These are phyloP conservation scores for Pterostichus niger DNA, from an alignment of 2,888 invertebrate species.

Conservation along the genomic window DNA sequence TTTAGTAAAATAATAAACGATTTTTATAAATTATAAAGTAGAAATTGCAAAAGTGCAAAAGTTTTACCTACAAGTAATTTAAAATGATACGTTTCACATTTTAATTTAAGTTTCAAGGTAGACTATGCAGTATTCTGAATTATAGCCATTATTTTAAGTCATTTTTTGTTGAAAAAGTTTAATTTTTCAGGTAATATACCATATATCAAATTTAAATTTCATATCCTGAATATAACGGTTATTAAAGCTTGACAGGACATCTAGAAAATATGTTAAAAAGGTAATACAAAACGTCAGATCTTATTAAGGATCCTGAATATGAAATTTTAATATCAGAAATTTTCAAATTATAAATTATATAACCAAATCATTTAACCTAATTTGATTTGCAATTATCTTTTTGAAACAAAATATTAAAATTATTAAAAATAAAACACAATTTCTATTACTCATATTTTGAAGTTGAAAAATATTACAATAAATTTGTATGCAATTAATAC, in stretches of 20 bases:
- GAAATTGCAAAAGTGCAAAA: neutral
- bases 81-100: slow-evolving; percentile 37
- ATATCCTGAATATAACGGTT: slow-evolving; percentile 53
- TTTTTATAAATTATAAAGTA: slow-evolving; percentile 20
- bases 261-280: slow-evolving; percentile 59
- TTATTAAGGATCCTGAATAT: slow-evolving; percentile 50
- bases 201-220: slow-evolving; percentile 59
- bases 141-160: slow-evolving; percentile 48
- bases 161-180: slow-evolving; percentile 38
- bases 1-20: slow-evolving; percentile 23
- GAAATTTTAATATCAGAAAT: slow-evolving; percentile 53
- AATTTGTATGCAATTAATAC: too few species aligned
- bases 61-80: neutral
- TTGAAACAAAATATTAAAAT: too few species aligned
- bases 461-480: too few species aligned
- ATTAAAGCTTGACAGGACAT: slow-evolving; percentile 55
- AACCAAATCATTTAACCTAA: slow-evolving; percentile 1
- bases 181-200: slow-evolving; percentile 46
- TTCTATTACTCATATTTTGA: too few species aligned
- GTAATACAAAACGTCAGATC: slow-evolving; percentile 57
- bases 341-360: slow-evolving; percentile 54
- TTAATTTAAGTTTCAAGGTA: slow-evolving; percentile 36
- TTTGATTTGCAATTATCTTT: too few species aligned
- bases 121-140: slow-evolving; percentile 20
- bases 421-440: too few species aligned